Conservation (phyloP, 2,888 invertebrate species). For the Rhimphoctona megacephalus region DNA sequence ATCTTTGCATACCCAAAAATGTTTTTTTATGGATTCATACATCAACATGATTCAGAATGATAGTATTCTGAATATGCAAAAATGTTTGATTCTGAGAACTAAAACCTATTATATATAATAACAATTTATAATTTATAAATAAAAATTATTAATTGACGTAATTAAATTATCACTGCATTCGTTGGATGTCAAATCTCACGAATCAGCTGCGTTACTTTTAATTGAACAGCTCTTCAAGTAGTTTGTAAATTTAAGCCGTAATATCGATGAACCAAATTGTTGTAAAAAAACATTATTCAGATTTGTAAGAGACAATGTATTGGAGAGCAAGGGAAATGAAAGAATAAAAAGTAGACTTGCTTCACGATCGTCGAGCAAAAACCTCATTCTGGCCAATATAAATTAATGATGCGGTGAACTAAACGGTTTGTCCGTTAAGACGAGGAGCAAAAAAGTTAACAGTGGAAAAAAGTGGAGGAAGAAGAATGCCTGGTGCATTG, state of each 20-base stretch:
- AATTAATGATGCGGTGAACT: slow-evolving; percentile 65
- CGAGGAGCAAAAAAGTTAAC: slow-evolving; percentile 15
- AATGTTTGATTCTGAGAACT: neutral
- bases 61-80: neutral
- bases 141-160: neutral
- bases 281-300: slow-evolving; percentile 17
- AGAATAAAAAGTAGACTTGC: slow-evolving; percentile 16
- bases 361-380: slow-evolving; percentile 17
- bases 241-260: neutral
- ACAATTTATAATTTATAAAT: neutral
- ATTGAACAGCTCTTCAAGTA: neutral
- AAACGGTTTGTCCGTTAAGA: slow-evolving; percentile 47
- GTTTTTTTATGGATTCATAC: neutral
- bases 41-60: neutral
- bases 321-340: neutral
- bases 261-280: neutral
- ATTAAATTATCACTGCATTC: neutral
- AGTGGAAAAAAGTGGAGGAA: slow-evolving; percentile 7
- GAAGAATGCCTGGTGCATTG: slow-evolving; percentile 25
- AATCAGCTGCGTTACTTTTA: neutral
- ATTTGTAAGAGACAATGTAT: slow-evolving; percentile 4
- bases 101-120: neutral
- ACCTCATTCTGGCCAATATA: slow-evolving; percentile 50
- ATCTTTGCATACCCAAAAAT: neutral
- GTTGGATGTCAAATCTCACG: neutral